These are phyloP conservation scores for Caenorhabditis macrosperma DNA, from an alignment of 2,888 invertebrate species.

Conservation along the genomic window DNA sequence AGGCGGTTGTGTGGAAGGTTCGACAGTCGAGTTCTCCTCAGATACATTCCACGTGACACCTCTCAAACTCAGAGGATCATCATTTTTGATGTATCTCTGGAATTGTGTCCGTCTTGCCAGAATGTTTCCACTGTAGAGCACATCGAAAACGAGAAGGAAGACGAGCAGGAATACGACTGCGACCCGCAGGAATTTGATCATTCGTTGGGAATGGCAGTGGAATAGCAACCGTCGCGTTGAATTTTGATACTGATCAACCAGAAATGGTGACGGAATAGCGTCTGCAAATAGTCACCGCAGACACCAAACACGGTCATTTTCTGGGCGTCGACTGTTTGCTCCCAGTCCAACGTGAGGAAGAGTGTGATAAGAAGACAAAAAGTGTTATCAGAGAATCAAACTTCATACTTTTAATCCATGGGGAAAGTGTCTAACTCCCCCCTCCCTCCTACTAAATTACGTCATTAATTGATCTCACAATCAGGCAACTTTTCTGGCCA, in stretches of 20 bases:
- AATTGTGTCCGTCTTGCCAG: not conserved
- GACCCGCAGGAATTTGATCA: not conserved
- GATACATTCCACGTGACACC: too few species aligned
- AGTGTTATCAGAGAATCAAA: not conserved
- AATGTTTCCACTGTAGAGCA: not conserved
- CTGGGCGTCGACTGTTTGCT: not conserved
- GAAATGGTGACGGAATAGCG: too few species aligned
- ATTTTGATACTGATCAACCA: not conserved
- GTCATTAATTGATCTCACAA: too few species aligned
- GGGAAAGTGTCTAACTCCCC: not conserved
- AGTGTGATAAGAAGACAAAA: not conserved
- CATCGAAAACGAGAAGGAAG: constrained; percentile 11
- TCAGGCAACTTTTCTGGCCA: too few species aligned
- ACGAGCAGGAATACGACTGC: not conserved
- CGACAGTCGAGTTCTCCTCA: too few species aligned
- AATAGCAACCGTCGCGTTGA: not conserved
- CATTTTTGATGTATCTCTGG: not conserved
- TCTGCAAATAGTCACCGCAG: not conserved
- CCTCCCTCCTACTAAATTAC: too few species aligned
- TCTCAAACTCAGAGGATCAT: too few species aligned
- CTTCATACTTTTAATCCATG: not conserved
- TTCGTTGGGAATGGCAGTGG: too few species aligned
- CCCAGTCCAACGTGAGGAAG: not conserved
- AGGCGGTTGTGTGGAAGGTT: too few species aligned
- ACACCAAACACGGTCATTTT: not conserved